These are phyloP conservation scores for Leuciscus waleckii DNA, from an alignment of 2,797 vertebrate genomes.

Conservation along the genomic window DNA sequence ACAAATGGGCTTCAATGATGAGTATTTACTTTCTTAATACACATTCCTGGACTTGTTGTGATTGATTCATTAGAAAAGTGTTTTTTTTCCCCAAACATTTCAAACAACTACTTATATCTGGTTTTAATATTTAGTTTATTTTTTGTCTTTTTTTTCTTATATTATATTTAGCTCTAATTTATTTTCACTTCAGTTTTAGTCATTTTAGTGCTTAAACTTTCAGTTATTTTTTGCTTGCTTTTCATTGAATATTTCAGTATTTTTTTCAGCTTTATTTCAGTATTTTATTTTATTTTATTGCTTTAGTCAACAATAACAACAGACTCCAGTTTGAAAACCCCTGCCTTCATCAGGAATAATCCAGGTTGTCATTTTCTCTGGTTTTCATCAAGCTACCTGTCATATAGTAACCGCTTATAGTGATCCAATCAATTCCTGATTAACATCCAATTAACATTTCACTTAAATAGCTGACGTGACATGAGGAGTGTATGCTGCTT, in stretches of 20 bases:
- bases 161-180: too few species aligned
- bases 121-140: background rate
- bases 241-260: background rate
- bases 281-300: background rate
- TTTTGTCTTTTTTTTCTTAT: background rate
- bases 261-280: background rate
- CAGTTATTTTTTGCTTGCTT: background rate
- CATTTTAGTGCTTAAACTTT: background rate
- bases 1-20: background rate
- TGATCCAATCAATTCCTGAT: background rate
- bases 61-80: background rate
- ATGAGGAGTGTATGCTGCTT: background rate
- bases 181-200: too few species aligned
- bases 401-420: background rate
- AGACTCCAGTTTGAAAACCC: background rate
- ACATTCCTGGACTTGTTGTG: background rate
- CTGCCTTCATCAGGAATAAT: background rate
- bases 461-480: background rate
- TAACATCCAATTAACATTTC: constrained; percentile 4
- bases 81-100: background rate
- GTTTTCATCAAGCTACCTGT: background rate
- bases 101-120: background rate
- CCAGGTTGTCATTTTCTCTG: background rate
- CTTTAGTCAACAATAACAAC: background rate
- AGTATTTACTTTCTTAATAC: background rate